Evolutionary conservation across 2,797 vertebrate species (phyloP).

Genomic region (Natrix natrix): DNA sequence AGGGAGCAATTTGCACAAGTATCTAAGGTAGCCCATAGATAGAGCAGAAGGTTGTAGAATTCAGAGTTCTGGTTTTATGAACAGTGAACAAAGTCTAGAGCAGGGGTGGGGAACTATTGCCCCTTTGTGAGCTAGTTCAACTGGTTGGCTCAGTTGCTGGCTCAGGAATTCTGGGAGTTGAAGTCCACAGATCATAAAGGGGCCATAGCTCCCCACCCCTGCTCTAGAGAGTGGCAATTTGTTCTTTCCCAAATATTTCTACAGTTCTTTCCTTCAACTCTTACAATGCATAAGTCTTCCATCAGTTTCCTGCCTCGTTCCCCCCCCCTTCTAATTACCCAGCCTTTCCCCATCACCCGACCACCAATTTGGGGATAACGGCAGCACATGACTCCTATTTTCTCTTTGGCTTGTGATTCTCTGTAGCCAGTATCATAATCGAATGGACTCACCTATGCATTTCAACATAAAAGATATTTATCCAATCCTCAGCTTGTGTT

Average conservation of each 20-base stretch:
- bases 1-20: background rate
- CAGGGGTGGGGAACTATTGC: background rate
- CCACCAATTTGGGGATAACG: background rate
- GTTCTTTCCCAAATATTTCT: background rate
- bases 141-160: background rate
- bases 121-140: background rate
- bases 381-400: conserved; percentile 19
- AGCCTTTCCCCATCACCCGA: no score
- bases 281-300: conserved; percentile 20
- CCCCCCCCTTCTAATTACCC: background rate
- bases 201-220: background rate
- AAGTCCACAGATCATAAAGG: background rate
- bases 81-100: background rate
- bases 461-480: conserved; percentile 40
- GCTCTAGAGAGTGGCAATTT: background rate
- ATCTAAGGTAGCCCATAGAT: background rate
- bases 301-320: conserved; percentile 18
- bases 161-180: background rate
- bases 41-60: background rate
- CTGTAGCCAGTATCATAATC: conserved; percentile 14
- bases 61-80: background rate
- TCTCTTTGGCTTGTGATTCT: conserved; percentile 33
- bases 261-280: background rate
- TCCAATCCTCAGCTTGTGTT: background rate
- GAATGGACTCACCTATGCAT: conserved; percentile 18